Percentiles rank a stretch among this genome's conserved stretches.
Conservation (phyloP, 2,113 vertebrate species). For the Gymnobelideus leadbeateri region DNA sequence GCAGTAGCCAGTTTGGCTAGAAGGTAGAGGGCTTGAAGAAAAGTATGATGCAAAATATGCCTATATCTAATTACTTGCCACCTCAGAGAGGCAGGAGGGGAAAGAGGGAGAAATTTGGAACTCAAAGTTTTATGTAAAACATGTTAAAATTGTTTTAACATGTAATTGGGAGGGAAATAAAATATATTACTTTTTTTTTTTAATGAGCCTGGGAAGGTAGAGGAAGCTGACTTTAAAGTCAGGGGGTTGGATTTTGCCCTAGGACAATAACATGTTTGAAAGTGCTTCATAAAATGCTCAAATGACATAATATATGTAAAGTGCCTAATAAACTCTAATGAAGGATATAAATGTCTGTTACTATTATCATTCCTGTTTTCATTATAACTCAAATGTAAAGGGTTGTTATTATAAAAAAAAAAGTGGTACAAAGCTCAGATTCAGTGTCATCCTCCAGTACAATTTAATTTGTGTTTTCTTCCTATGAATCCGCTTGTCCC, state of each 20-base stretch:
- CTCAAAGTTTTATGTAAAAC: too few relatives aligned
- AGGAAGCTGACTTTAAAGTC: background rate
- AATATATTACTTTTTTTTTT: too few relatives aligned
- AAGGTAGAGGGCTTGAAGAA: background rate
- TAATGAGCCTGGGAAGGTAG: background rate
- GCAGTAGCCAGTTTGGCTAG: background rate
- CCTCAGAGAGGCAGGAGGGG: too few relatives aligned
- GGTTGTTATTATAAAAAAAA: background rate
- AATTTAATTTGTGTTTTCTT: background rate
- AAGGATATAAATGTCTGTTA: background rate
- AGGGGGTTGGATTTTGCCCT: background rate
- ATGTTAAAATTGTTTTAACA: too few relatives aligned
- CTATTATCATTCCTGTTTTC: background rate
- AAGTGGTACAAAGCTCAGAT: background rate
- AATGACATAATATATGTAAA: background rate
- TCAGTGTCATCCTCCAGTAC: background rate
- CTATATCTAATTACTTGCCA: too few relatives aligned
- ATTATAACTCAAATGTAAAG: background rate
- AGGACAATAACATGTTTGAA: background rate
- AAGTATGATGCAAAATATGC: background rate
- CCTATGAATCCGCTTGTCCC: background rate
- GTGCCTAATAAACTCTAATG: background rate
- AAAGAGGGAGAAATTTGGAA: too few relatives aligned
- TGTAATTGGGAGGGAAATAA: too few relatives aligned
- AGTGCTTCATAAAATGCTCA: background rate